Base-by-base conservation (phyloP, 2,113 vertebrate genomes). In the Crotalus viridis region DNA sequence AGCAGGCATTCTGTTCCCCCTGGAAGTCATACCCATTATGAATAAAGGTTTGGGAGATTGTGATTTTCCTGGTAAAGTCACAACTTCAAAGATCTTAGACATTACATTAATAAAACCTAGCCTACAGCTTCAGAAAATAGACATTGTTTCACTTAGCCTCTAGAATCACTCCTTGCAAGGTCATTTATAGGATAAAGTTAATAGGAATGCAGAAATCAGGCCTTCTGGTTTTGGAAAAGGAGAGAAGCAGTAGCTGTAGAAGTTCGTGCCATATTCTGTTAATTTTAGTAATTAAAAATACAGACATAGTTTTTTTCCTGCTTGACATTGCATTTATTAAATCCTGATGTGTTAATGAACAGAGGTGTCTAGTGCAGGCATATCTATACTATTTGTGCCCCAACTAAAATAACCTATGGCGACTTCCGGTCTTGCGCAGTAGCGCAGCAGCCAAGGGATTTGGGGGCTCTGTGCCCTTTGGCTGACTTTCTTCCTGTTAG, bases 11-110 rank as follows among this genome's bases (percentile, higher is more conserved):
- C 98, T 98, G 98, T 98, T 98, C 98, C 98, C 98, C 98, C 98
- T 98, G 98, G 98, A 99, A 99, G 98, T 99, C 98, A 98, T 98
- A 98, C 98, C 98, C 98, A 98, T 99, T 99, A 99, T 98, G 98
- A 98, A 99, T 98, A 98, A 99, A 98, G 98, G 98, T 98, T 98
- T 98, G 97, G 91, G 98, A 99, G 99, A 99, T 99, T 98, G 99
- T 98, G 98, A 98, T 99, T 99, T 99, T 98, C 98, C 98, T 99
- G 98, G 98, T 99, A 98, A 99, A 98, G 98, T 98, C 98, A 98
- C 98, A 98, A 99, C 98, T 99, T 99, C 99, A 99, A 99, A 99
- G 98, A 99, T 98, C 98, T 98, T 97, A 98, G 98, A 98, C 98
- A 98, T 98, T 98, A 98, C 98, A 98, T 98, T 99, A 99, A 99